Evolutionary conservation across 1,140 invertebrate species (phyloP), one percentile per base, ranked within the genome.

Genomic region (Pseudomyrmex sp.): DNA sequence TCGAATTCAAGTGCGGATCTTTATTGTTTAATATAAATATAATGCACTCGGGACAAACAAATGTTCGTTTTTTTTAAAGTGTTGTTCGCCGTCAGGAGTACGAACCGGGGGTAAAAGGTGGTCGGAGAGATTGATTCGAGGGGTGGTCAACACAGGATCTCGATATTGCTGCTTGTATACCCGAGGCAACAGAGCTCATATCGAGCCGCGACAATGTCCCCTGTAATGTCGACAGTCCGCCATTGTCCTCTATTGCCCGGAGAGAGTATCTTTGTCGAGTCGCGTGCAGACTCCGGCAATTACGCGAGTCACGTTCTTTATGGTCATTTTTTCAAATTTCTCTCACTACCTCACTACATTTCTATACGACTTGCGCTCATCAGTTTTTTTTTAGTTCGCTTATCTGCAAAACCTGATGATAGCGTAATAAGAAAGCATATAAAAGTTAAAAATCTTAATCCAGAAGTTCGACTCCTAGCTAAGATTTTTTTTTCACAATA

Each of bases 141-240:
- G 54, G 58, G 48, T 9, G 63, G 75, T 80, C 72, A 54, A 66
- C 54, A 54, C 54, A 54, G 61, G 82, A 75, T 72, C 79, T 84
- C 85, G 89, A 90, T 90, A 90, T 90, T 90, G 89, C 87, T 74
- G 48, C 89, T 90, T 90, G 89, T 90, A 90, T 84, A 90, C 89
- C 89, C 89, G 89, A 88, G 89, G 89, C 89, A 79, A 90, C 83
- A 72, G 72, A 74, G 75, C 89, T 90, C 89, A 90, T 90, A 90
- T 90, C 89, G 89, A 82, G 63, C 62, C 50, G 72, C 83, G 87
- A 90, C 89, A 90, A 90, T 90, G 89, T 90, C 87, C 85, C 88
- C 83, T 74, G 87, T 90, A 90, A 90, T 89, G 82, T 79, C 85
- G 89, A 90, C 89, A 90, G 89, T 90, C 85, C 74, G 26, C 77